Conservation (phyloP, 2,113 vertebrate genomes). For the Typhlomys cinereus region DNA sequence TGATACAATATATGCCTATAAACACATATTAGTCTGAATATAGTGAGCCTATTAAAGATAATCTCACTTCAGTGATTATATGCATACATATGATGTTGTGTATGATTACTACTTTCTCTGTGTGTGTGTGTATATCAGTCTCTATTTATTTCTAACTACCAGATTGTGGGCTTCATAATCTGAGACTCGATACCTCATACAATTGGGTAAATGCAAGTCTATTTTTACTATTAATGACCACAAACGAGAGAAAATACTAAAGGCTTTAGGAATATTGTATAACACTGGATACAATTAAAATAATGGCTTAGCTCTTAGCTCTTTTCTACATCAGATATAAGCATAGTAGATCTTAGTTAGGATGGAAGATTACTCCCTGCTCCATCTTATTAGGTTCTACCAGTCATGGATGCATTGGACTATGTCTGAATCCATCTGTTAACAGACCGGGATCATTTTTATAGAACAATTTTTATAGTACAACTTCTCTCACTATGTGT, state of each 20-base stretch:
- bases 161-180: neutral
- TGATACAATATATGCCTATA: too few relatives aligned
- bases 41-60: too few relatives aligned
- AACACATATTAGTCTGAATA: too few relatives aligned
- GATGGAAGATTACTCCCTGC: neutral
- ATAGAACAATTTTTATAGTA: too few relatives aligned
- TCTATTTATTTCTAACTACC: neutral
- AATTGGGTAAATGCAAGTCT: neutral
- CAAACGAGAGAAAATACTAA: neutral
- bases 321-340: conserved; percentile 6
- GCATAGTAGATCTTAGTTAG: neutral
- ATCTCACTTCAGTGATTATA: too few relatives aligned
- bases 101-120: too few relatives aligned
- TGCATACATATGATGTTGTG: too few relatives aligned
- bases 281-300: neutral
- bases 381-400: neutral
- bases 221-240: neutral
- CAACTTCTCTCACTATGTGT: neutral
- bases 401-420: too few relatives aligned
- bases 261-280: neutral
- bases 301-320: neutral
- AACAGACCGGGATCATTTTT: too few relatives aligned
- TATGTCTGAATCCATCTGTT: too few relatives aligned
- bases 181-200: neutral
- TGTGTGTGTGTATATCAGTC: too few relatives aligned